Evolutionary conservation across 2,888 invertebrate species (phyloP).

Genomic region (Folsomia manolachei): DNA sequence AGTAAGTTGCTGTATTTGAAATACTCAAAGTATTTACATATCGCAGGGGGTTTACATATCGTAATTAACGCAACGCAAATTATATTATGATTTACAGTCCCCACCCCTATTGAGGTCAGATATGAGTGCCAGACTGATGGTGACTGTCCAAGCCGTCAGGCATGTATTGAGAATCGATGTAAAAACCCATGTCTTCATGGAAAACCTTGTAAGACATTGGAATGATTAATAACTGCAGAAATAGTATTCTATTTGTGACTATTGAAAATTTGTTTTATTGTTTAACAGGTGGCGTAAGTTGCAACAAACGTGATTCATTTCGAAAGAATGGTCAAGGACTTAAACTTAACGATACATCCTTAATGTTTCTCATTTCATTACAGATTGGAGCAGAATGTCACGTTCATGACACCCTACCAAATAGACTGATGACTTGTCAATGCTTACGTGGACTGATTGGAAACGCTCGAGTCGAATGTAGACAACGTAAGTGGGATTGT

Average conservation of each 20-base stretch:
- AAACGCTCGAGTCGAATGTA: conserved; percentile 81
- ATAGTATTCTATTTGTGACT: neutral
- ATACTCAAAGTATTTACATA: too few relatives aligned
- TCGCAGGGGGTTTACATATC: too few relatives aligned
- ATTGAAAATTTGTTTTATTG: neutral
- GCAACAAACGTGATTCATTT: too few relatives aligned
- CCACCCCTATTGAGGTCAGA: conserved; percentile 21
- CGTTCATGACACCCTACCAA: conserved; percentile 79
- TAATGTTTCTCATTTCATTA: neutral
- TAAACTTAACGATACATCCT: neutral
- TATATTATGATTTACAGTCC: neutral
- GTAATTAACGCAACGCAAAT: conserved; percentile 28
- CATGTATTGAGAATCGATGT: conserved; percentile 76
- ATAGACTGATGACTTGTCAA: conserved; percentile 82
- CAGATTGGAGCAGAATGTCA: conserved; percentile 67
- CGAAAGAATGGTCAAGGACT: neutral
- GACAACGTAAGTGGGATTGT: conserved; percentile 64
- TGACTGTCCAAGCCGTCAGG: conserved; percentile 71
- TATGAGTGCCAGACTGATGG: conserved; percentile 44
- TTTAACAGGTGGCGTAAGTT: neutral
- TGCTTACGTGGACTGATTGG: conserved; percentile 79
- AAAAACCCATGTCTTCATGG: conserved; percentile 68
- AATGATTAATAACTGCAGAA: neutral
- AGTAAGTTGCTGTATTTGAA: conserved; percentile 41
- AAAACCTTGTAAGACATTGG: conserved; percentile 33